Conservation (phyloP, 2,113 vertebrate genomes). For the Oxygymnocypris stewartii region DNA sequence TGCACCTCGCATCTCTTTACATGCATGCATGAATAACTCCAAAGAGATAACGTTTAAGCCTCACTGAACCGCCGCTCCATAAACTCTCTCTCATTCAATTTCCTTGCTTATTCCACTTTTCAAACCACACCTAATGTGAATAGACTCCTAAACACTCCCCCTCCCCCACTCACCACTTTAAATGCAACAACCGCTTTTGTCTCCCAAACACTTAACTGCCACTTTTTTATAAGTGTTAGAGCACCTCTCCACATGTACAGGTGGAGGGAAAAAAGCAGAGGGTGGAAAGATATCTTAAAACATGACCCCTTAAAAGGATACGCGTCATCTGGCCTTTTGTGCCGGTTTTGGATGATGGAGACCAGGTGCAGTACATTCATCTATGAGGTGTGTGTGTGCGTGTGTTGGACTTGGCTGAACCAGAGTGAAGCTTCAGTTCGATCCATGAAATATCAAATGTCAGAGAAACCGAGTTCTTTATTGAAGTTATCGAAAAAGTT, state of each 20-base stretch:
- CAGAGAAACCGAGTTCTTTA: background rate
- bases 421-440: constrained; percentile 6
- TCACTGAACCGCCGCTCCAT: background rate
- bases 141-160: constrained; percentile 12
- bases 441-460: background rate
- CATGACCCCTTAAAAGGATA: constrained; percentile 45
- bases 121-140: constrained; percentile 37
- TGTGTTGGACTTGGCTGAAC: background rate
- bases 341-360: constrained; percentile 39
- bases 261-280: background rate
- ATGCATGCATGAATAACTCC: constrained; percentile 35
- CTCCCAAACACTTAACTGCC: constrained; percentile 38
- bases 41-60: constrained; percentile 32
- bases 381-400: background rate
- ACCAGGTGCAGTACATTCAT: constrained; percentile 46
- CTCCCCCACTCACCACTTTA: background rate
- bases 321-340: constrained; percentile 41
- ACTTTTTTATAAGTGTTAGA: constrained; percentile 35
- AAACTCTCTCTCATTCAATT: constrained; percentile 1
- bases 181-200: constrained; percentile 30
- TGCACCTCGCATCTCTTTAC: constrained; percentile 30
- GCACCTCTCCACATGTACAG: constrained; percentile 26
- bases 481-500: background rate
- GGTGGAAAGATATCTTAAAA: constrained; percentile 36
- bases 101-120: background rate